phyloP scores from a whole-genome alignment of 2,888 invertebrate genomes.

The Glyphotaelius pellucidus region DNA sequence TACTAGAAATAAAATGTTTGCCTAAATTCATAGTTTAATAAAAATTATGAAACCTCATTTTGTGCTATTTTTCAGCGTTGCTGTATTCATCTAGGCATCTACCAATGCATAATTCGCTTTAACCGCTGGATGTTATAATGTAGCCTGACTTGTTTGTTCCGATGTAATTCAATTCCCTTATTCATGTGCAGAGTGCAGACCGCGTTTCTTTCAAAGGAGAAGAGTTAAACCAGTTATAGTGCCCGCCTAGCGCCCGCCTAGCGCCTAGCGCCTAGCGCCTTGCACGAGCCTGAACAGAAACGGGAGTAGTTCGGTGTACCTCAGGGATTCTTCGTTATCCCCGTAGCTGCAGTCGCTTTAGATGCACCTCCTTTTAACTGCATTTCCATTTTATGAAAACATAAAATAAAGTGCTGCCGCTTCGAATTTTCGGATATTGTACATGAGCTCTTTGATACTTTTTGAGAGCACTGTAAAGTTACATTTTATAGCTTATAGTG shows the following conservation, averaged over 20 bases:
- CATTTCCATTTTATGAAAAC: not conserved
- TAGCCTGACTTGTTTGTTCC: not conserved
- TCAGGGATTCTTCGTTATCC: not conserved
- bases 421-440: not conserved
- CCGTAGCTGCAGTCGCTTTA: slow-evolving; percentile 20
- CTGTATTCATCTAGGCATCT: not conserved
- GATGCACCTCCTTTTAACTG: slow-evolving; percentile 5
- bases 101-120: not conserved
- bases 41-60: too few relatives aligned
- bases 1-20: not conserved
- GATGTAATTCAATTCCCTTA: not conserved
- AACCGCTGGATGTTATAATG: not conserved
- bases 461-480: not conserved
- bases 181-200: not conserved
- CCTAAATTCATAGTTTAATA: too few relatives aligned
- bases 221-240: not conserved
- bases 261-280: not conserved
- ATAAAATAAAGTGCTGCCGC: not conserved
- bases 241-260: not conserved
- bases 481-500: not conserved
- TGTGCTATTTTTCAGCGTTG: not conserved
- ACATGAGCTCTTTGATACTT: not conserved
- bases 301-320: not conserved
- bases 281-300: not conserved
- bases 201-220: not conserved